These are phyloP conservation scores for Prionailurus bengalensis DNA, from an alignment of 2,113 vertebrate genomes.

Conservation along the genomic window DNA sequence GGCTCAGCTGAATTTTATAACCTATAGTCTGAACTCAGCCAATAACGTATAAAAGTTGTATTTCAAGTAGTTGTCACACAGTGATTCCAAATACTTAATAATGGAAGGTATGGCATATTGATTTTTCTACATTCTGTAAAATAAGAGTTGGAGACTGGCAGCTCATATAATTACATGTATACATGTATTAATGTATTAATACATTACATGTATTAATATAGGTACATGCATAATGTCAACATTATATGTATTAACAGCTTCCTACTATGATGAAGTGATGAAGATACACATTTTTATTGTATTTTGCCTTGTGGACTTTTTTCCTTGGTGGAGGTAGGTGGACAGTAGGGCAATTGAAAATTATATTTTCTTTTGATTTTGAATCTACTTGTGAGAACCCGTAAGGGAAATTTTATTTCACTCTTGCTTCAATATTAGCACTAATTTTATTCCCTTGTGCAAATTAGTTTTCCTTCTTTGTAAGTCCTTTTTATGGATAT, in stretches of 20 bases:
- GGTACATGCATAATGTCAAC: background rate
- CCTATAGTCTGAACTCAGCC: background rate
- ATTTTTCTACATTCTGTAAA: conserved; percentile 48
- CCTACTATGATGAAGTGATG: background rate
- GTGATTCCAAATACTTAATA: conserved; percentile 30
- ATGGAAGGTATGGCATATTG: background rate
- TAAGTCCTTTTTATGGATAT: background rate
- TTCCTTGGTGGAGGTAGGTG: background rate
- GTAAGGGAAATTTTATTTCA: background rate
- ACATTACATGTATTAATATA: background rate
- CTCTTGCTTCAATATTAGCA: background rate
- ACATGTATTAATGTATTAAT: background rate
- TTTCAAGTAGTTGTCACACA: background rate
- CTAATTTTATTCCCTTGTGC: background rate
- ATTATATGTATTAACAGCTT: background rate
- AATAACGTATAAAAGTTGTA: background rate
- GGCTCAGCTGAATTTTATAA: background rate
- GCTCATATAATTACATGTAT: background rate
- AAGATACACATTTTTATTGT: background rate
- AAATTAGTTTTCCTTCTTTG: background rate
- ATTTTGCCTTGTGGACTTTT: background rate
- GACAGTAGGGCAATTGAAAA: background rate
- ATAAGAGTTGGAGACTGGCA: background rate
- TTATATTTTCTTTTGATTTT: background rate
- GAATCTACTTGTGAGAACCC: background rate